Percentiles rank a stretch among this genome's conserved stretches.
Evolutionary conservation across 2,113 vertebrate genomes (phyloP).

Genomic region (Scomber scombrus): DNA sequence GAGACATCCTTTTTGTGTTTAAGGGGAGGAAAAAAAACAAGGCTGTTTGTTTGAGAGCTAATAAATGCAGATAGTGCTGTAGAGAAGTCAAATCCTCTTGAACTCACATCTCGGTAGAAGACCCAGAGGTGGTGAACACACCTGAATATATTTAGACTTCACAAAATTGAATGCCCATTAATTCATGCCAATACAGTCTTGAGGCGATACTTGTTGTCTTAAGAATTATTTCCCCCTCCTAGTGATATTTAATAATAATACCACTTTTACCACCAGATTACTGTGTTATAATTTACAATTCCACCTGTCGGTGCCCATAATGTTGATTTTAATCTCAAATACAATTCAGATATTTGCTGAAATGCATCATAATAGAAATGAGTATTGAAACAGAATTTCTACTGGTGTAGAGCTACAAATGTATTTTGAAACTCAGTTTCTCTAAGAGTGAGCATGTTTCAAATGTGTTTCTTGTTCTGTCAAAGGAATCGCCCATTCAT

Average conservation of each 20-base stretch:
- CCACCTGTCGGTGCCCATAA: not conserved
- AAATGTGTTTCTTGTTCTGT: not conserved
- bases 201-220: not conserved
- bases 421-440: not conserved
- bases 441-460: not conserved
- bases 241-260: not conserved
- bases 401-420: not conserved
- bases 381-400: not conserved
- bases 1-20: conserved; percentile 16
- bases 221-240: not conserved
- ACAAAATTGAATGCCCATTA: not conserved
- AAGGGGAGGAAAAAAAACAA: not conserved
- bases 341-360: not conserved
- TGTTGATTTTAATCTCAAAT: not conserved
- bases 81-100: not conserved
- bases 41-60: conserved; percentile 1
- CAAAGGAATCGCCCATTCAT: not conserved
- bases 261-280: not conserved
- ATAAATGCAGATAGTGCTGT: not conserved
- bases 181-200: conserved; percentile 2
- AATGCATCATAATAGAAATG: not conserved
- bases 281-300: not conserved
- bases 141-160: conserved; percentile 7
- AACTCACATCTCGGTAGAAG: not conserved
- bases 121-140: not conserved